phyloP scores from a whole-genome alignment of 2,888 invertebrate species.

The Andrena minutula region DNA sequence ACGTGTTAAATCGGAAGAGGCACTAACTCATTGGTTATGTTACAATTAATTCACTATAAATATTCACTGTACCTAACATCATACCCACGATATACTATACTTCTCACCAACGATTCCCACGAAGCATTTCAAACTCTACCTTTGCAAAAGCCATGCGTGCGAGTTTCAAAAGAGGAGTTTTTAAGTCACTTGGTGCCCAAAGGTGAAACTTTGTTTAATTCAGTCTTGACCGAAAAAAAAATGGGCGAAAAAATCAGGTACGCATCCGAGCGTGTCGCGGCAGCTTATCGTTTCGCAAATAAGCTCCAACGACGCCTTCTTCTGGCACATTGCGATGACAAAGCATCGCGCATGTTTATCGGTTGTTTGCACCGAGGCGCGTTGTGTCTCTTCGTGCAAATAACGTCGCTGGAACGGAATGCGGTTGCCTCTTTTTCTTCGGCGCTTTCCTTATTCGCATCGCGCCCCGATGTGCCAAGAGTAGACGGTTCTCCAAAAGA shows the following conservation, averaged over 20 bases:
- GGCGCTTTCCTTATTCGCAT: constrained; percentile 52
- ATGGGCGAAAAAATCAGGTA: constrained; percentile 16
- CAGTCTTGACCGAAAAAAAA: constrained; percentile 4
- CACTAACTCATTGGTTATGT: background rate
- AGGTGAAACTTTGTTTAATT: constrained; percentile 9
- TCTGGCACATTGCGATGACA: constrained; percentile 65
- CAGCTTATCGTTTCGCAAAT: constrained; percentile 72
- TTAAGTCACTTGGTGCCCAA: background rate
- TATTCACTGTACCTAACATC: background rate
- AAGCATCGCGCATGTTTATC: constrained; percentile 74
- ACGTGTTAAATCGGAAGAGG: background rate
- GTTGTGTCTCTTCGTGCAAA: constrained; percentile 61
- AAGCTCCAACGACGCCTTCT: constrained; percentile 51
- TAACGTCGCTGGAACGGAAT: constrained; percentile 64
- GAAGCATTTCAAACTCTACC: no score
- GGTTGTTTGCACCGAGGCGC: constrained; percentile 67
- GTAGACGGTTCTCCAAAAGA: constrained; percentile 41
- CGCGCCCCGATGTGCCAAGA: constrained; percentile 37
- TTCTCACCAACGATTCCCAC: background rate
- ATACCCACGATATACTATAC: background rate
- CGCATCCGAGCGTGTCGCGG: constrained; percentile 43
- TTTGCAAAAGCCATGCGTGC: background rate
- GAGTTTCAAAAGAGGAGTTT: background rate
- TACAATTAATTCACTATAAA: background rate
- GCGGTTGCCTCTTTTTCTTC: constrained; percentile 62